Evolutionary conservation across 2,113 vertebrate genomes (phyloP).

Genomic region (Corythaixoides concolor): DNA sequence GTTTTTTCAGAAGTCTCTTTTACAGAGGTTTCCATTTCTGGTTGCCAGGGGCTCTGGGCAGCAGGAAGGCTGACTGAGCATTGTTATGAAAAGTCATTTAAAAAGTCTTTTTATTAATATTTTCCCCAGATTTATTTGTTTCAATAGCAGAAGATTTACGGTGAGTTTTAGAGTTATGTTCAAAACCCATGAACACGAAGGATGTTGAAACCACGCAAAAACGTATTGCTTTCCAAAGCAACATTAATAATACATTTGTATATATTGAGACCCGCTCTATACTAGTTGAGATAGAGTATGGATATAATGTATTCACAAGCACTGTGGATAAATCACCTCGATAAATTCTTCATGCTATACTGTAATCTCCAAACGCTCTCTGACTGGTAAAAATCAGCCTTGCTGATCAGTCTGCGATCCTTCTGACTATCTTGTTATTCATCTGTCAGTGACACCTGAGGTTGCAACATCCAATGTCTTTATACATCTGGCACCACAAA

Average conservation of each 20-base stretch:
- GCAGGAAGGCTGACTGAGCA: neutral
- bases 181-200: neutral
- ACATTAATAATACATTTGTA: slow-evolving; percentile 67
- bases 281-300: slow-evolving; percentile 3
- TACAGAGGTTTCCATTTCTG: neutral
- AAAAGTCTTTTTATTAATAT: neutral
- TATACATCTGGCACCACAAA: neutral
- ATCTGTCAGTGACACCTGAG: neutral
- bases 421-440: slow-evolving; percentile 3
- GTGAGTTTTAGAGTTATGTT: neutral
- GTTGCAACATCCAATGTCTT: neutral
- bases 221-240: slow-evolving; percentile 2
- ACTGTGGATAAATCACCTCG: slow-evolving; percentile 37
- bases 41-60: neutral
- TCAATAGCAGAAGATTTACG: neutral
- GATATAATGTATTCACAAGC: slow-evolving; percentile 44
- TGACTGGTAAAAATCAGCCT: slow-evolving; percentile 13
- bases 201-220: slow-evolving; percentile 21
- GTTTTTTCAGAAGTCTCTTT: neutral
- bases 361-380: slow-evolving; percentile 31
- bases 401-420: slow-evolving; percentile 20
- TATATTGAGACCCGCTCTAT: neutral
- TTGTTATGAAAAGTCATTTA: neutral
- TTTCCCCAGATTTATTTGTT: slow-evolving; percentile 26
- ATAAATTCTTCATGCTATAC: slow-evolving; percentile 59